phyloP scores from a whole-genome alignment of 2,888 invertebrate species.

The Synanthedon andrenaeformis region DNA sequence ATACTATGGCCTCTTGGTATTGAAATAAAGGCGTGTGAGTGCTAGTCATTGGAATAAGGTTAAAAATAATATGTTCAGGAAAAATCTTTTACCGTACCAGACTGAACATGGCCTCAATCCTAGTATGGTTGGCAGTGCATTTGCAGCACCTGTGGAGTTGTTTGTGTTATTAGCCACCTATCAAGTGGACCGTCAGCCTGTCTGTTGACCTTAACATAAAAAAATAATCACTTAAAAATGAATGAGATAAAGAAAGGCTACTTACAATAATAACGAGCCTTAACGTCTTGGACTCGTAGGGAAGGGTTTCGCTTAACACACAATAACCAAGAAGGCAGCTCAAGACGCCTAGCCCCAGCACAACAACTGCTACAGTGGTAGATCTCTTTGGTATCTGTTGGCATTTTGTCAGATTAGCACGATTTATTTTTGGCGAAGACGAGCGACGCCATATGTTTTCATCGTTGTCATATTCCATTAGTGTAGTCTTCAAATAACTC shows the following conservation, averaged over 20 bases:
- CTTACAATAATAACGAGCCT: conserved; percentile 54
- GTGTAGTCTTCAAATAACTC: neutral
- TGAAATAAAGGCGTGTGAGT: too few species aligned
- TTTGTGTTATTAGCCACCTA: too few species aligned
- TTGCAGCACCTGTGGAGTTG: too few species aligned
- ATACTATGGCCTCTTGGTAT: too few species aligned
- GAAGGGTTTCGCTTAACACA: conserved; percentile 55
- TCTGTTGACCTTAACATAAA: too few species aligned
- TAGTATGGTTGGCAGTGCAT: too few species aligned
- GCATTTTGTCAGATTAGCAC: conserved; percentile 28
- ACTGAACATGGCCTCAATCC: too few species aligned
- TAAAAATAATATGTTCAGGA: too few species aligned
- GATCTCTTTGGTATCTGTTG: conserved; percentile 44
- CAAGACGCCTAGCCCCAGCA: conserved; percentile 53
- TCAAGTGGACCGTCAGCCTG: too few species aligned
- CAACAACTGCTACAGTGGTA: conserved; percentile 48
- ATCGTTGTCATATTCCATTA: conserved; percentile 56
- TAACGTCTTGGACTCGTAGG: conserved; percentile 57
- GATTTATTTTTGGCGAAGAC: conserved; percentile 29
- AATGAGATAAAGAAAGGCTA: conserved; percentile 4
- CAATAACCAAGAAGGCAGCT: conserved; percentile 63
- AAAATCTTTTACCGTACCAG: too few species aligned
- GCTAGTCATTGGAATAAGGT: too few species aligned
- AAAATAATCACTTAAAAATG: neutral
- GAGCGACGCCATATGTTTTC: conserved; percentile 53